Evolutionary conservation across 2,797 vertebrate species (phyloP), one percentile per base, ranked within the genome.

Genomic region (Etheostoma nigrum): DNA sequence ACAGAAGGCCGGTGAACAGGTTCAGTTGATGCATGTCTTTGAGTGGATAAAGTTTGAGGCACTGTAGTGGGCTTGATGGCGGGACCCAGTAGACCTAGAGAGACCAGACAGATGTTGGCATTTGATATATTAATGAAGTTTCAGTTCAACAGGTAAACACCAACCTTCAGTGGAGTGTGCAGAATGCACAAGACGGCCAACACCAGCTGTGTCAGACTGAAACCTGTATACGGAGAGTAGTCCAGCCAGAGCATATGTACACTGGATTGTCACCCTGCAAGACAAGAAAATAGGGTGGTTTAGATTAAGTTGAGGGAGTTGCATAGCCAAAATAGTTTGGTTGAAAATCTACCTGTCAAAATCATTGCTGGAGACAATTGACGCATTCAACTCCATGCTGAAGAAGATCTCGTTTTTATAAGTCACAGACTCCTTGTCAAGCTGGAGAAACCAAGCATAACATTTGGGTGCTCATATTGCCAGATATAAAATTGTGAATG

Each of bases 391-490:
- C 16, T 85, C 79, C 63, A 82, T 86, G 44, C 79, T 90, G 69
- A 89, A 89, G 53, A 90, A 68, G 11, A 96, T 93, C 88, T 95
- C 93, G 54, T 96, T 97, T 89, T 95, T 83, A 64, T 96, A 96
- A 0, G 86, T 89, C 62, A 96, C 88, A n/a, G 83, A 74, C 18
- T 91, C 88, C 6, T 71, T 89, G 72, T 81, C 65, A 84, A 96
- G 81, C 95, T 95, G 66, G 5, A 30, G 30, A 68, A 7, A 48
- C 47, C 6, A 27, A 18, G 40, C 40, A 40, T 11, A 45, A 49
- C 2, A 21, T 48, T 30, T 5, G 8, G 19, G 4, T 52, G n/a
- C n/a, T 30, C 5, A 30, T 30, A 30, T 27, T 5, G 4, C 27
- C 27, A 4, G 10, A 9, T 33, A 18, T 5, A 19, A 2, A 11